phyloP scores from a whole-genome alignment of 2,888 invertebrate species.

The Prenolepis imparis region DNA sequence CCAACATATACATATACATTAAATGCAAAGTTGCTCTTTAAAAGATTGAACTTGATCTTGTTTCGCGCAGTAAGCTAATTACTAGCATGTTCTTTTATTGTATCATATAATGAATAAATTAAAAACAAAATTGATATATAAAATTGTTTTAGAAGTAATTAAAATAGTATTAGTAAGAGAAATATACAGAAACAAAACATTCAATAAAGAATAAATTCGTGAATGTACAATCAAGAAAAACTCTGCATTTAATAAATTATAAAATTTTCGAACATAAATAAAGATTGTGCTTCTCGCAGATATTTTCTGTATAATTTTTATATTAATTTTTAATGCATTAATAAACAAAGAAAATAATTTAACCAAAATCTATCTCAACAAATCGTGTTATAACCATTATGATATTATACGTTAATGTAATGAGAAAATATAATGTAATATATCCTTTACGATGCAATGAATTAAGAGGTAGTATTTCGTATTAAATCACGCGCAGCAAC shows the following conservation, averaged over 20 bases:
- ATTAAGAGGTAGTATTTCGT: background rate
- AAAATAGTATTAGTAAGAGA: background rate
- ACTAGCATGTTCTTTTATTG: background rate
- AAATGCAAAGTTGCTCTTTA: conserved; percentile 15
- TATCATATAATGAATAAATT: background rate
- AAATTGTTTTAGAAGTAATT: no score
- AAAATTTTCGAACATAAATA: background rate
- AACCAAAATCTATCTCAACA: background rate
- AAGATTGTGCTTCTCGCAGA: background rate
- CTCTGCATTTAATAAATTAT: background rate
- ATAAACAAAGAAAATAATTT: background rate
- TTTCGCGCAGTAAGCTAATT: conserved; percentile 1
- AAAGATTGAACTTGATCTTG: conserved; percentile 18
- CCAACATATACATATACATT: background rate
- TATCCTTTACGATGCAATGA: background rate
- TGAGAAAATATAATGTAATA: background rate
- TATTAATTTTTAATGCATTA: conserved; percentile 4
- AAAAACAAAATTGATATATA: background rate
- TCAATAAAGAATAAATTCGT: background rate
- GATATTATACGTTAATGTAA: background rate
- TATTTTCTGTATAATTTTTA: background rate
- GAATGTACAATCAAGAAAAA: background rate
- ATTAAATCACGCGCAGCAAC: background rate
- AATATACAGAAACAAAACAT: background rate
- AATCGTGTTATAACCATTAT: background rate